Conservation (phyloP, 2,113 vertebrate genomes). For the Chaetorhynchus papuensis region DNA sequence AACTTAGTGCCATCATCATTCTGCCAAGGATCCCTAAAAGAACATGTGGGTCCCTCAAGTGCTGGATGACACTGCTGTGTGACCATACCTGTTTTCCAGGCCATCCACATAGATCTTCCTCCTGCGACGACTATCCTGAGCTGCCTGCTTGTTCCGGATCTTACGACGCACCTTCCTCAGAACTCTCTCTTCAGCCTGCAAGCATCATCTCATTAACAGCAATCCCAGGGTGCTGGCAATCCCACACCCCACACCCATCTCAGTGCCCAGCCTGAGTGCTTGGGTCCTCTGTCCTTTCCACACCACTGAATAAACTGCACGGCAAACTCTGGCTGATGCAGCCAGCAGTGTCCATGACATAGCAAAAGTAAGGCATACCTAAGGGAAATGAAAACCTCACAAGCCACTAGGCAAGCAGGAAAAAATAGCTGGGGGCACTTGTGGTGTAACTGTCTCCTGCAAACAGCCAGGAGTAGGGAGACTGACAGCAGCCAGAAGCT, state of each 20-base stretch:
- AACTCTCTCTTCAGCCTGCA: constrained; percentile 82
- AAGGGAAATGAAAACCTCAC: not conserved
- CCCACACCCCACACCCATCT: not conserved
- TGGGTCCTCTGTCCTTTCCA: not conserved
- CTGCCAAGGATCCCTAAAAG: not conserved
- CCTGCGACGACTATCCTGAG: constrained; percentile 86
- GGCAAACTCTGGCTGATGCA: not conserved
- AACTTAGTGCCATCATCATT: not conserved
- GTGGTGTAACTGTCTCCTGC: not conserved
- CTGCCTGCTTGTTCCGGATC: constrained; percentile 89
- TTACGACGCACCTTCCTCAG: constrained; percentile 85
- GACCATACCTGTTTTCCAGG: constrained; percentile 83
- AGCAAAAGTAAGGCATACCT: not conserved
- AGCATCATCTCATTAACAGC: not conserved
- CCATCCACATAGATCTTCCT: constrained; percentile 87
- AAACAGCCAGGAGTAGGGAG: not conserved
- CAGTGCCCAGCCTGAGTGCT: rapidly evolving
- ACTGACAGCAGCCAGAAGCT: not conserved
- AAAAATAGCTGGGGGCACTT: not conserved
- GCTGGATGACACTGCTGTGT: too few relatives aligned
- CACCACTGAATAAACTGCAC: not conserved
- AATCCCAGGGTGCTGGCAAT: rapidly evolving
- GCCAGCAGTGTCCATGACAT: not conserved
- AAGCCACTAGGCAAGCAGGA: not conserved
- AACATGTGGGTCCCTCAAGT: not conserved